Conservation (phyloP, 2,113 vertebrate species). For the Corythornis madagascariensis region DNA sequence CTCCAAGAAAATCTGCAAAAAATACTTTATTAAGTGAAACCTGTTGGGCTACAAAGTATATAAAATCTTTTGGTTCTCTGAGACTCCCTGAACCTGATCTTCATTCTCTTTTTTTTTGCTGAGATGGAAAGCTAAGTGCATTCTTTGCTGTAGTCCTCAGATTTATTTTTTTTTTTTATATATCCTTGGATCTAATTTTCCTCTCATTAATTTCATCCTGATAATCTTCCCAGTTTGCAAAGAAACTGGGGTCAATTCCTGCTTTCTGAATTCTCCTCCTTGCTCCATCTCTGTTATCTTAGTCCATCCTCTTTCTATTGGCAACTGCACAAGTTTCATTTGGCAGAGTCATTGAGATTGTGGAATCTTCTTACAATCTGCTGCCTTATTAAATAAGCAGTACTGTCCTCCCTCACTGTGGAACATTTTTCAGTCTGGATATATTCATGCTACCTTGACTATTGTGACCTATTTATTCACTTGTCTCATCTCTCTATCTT, state of each 20-base stretch:
- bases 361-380: slow-evolving; percentile 23
- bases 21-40: neutral
- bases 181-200: neutral
- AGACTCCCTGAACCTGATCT: neutral
- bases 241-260: neutral
- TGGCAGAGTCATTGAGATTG: neutral
- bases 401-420: neutral
- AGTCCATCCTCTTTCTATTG: neutral
- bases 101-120: neutral
- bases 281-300: neutral
- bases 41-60: too few species aligned
- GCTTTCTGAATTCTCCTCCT: neutral
- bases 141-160: neutral
- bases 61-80: neutral
- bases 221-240: neutral
- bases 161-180: neutral
- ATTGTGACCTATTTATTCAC: neutral
- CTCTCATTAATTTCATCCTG: neutral
- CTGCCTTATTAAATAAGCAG: slow-evolving; percentile 46
- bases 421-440: slow-evolving; percentile 19
- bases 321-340: neutral
- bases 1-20: neutral
- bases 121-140: neutral
- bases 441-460: neutral
- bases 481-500: neutral